Base-by-base conservation (phyloP, 2,797 vertebrate species). In the Platalea minor region DNA sequence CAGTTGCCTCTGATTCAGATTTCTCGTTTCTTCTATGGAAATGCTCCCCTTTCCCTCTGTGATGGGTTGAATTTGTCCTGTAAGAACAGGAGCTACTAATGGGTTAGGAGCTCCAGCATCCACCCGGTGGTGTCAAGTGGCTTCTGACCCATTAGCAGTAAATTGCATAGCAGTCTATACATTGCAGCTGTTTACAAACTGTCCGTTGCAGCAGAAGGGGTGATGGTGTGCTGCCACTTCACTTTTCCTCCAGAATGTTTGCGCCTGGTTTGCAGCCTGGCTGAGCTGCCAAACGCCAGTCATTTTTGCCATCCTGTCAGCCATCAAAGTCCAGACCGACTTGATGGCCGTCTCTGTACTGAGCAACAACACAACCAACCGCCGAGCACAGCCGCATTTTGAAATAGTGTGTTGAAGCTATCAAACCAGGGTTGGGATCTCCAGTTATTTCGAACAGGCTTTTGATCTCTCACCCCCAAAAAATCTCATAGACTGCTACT, bases 1-100 rank as follows among this genome's bases (percentile, higher is more conserved):
- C 51, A 68, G 61, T 92, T 65, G 78, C 28, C 57, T 94, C 75
- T 73, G 54, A 95, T 85, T 78, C 73, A 88, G n/a, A 92, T 84
- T 86, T 88, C 85, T 91, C 13, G 1, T 85, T 89, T 64, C 31
- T 94, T 89, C 63, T 89, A 65, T 78, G 83, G 60, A 73, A 95
- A 91, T 68, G 33, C 18, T 83, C 13, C 41, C 88, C 37, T 45
- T 54, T 85, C 57, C 20, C 31, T 68, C 53, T 75, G 16, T 1
- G 1, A n/a, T 51, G 33, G 59, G 13, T 13, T 81, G 46, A 20
- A 51, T 79, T 69, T 90, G 11, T 75, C 46, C 65, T 7, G 5
- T 41, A 48, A 56, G 48, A 93, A 84, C 5, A 3, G 35, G 37
- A 92, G 41, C 68, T 89, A 25, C 65, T 54, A 25, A 89, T 53